Percentiles rank a stretch among this genome's conserved stretches.
These are phyloP conservation scores for Watsonalla binaria DNA, from an alignment of 2,888 invertebrate species.

Conservation along the genomic window DNA sequence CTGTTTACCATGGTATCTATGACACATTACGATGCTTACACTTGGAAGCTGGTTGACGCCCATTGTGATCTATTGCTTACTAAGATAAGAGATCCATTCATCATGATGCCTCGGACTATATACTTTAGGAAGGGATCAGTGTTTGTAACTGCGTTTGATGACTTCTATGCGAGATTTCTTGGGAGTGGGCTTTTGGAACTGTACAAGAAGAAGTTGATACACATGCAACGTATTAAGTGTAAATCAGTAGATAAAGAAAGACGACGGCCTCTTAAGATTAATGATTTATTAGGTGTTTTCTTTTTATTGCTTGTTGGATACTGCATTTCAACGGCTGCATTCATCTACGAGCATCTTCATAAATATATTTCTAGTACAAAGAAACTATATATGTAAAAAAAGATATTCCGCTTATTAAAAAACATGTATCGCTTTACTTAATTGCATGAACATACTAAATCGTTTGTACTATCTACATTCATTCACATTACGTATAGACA, in stretches of 20 bases:
- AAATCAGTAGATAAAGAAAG: slow-evolving; percentile 6
- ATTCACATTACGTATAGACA: no score
- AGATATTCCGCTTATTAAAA: no score
- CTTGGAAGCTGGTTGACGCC: slow-evolving; percentile 21
- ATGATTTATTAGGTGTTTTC: slow-evolving; percentile 20
- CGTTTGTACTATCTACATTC: no score
- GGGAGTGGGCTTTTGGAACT: slow-evolving; percentile 23
- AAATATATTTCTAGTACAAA: background rate
- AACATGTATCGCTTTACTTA: background rate
- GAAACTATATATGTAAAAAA: no score
- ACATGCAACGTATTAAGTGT: slow-evolving; percentile 21
- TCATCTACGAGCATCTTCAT: slow-evolving; percentile 15
- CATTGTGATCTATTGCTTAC: slow-evolving; percentile 21
- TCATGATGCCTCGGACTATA: slow-evolving; percentile 19
- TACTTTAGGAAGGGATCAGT: slow-evolving; percentile 37
- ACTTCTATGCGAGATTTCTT: slow-evolving; percentile 9
- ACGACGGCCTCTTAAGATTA: slow-evolving; percentile 10
- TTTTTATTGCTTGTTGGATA: slow-evolving; percentile 27
- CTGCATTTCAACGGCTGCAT: slow-evolving; percentile 21
- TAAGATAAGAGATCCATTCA: slow-evolving; percentile 19
- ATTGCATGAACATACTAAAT: no score
- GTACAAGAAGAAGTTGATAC: slow-evolving; percentile 10
- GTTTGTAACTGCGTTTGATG: slow-evolving; percentile 13
- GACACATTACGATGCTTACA: slow-evolving; percentile 12
- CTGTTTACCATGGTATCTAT: slow-evolving; percentile 24